Evolutionary conservation across 2,797 vertebrate genomes (phyloP), one percentile per base, ranked within the genome.

Genomic region (Anas georgica): DNA sequence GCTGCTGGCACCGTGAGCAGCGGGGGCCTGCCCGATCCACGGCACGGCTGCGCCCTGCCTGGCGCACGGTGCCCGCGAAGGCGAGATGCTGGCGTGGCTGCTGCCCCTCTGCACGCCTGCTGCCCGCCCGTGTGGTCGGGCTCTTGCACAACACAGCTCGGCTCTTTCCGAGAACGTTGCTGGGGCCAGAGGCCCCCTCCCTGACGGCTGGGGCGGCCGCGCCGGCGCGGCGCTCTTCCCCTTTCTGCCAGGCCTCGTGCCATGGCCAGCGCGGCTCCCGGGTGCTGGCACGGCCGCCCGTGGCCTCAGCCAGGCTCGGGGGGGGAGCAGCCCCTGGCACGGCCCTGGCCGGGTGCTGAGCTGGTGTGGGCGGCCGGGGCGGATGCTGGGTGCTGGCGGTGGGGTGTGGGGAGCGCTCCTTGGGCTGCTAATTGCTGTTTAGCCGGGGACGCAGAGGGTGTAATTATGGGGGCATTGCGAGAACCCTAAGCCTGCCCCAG

Each of bases 371-470:
- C 50, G 86, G 86, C 86, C 21, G 45, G 92, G 95, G 92, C 31
- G 84, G 94, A 48, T 91, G 89, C 92, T n/a, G 67, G 72, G 84
- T 75, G 78, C 87, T 21, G 16, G 45, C 12, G 14, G 55, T 75
- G 92, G 84, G 94, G 86, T 83, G 91, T 93, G 91, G 91, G 92
- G 79, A 3, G 29, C 17, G 0, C 92, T 90, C 80, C 67, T 64
- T 2, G 10, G 68, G 75, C 45, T 91, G 75, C n/a, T 95, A 94
- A 95, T 95, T 93, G 94, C 60, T 93, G 91, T 89, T 95, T 95
- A 91, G 94, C 88, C 73, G 83, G 72, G 91, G 92, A 76, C 4
- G 28, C 55, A 18, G 48, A 94, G 75, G 86, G 79, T 93, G 86
- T 91, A 91, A 89, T 94, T 95, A 93, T 0, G 20, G 59, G 76